Evolutionary conservation across 2,113 vertebrate genomes (phyloP).

Genomic region (Gymnocephalus cernua): DNA sequence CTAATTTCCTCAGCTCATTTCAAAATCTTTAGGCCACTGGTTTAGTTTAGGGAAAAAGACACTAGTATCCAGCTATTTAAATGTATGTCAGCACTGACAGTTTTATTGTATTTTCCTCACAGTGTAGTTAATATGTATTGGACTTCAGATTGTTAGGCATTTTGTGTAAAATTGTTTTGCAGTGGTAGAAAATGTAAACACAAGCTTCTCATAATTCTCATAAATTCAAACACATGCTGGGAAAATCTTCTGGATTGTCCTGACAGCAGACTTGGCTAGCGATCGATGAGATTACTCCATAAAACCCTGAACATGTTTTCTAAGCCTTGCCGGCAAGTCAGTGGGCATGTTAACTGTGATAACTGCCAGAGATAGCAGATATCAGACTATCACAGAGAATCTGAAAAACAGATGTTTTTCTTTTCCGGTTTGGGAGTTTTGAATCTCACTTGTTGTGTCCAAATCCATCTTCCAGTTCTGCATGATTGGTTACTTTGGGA

Average conservation of each 20-base stretch:
- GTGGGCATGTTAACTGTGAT: conserved; percentile 17
- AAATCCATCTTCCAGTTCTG: conserved; percentile 41
- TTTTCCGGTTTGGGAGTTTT: conserved; percentile 37
- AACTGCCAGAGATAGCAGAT: conserved; percentile 33
- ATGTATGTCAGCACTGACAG: conserved; percentile 12
- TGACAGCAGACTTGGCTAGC: conserved; percentile 22
- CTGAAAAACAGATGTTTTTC: conserved; percentile 13
- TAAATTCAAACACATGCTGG: conserved; percentile 35
- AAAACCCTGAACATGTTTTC: conserved; percentile 52
- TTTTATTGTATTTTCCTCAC: conserved; percentile 25
- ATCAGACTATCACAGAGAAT: conserved; percentile 26
- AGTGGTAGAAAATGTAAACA: conserved; percentile 25
- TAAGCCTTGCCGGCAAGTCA: conserved; percentile 45
- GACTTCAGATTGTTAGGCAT: conserved; percentile 10
- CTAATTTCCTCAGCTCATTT: conserved; percentile 19
- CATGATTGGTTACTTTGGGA: conserved; percentile 42
- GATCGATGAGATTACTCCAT: conserved; percentile 58
- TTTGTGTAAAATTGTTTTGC: conserved; percentile 29
- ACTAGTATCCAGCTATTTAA: conserved; percentile 12
- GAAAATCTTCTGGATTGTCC: conserved; percentile 37
- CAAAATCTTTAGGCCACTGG: conserved; percentile 3
- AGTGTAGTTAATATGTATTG: conserved; percentile 13
- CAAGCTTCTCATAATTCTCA: conserved; percentile 27
- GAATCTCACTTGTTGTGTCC: conserved; percentile 38
- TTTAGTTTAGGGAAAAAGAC: conserved; percentile 25